Conservation (phyloP, 2,113 vertebrate genomes). For the Lanius collurio region DNA sequence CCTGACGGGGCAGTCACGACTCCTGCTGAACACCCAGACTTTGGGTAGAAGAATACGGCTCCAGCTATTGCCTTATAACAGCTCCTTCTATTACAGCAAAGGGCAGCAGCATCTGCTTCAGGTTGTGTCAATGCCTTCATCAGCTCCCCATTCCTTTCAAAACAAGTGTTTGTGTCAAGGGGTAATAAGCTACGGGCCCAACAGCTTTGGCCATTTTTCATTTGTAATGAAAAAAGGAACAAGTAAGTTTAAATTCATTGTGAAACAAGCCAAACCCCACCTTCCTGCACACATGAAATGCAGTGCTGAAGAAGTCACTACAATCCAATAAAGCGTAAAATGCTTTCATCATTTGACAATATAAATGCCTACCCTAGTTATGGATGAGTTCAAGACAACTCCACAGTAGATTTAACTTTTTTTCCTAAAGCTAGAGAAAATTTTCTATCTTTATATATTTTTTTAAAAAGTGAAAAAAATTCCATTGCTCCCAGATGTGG, state of each 20-base stretch:
- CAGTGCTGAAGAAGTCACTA: not conserved
- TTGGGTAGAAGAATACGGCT: not conserved
- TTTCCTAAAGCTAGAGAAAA: not conserved
- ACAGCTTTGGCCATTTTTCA: not conserved
- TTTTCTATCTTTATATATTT: not conserved
- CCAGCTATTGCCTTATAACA: not conserved
- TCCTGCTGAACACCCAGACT: not conserved
- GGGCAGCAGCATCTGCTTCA: not conserved
- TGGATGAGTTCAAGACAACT: not conserved
- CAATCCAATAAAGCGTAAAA: not conserved
- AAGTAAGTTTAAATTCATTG: not conserved
- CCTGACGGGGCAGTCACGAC: rapidly evolving
- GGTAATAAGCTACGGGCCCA: not conserved
- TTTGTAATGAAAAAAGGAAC: not conserved
- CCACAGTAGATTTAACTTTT: not conserved
- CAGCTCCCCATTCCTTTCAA: not conserved
- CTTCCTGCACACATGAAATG: not conserved
- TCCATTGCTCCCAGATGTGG: not conserved
- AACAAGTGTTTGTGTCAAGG: not conserved
- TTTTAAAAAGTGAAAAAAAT: not conserved
- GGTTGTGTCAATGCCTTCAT: not conserved
- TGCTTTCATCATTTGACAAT: not conserved
- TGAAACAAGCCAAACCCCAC: not conserved
- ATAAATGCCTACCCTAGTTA: not conserved
- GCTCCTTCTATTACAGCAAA: not conserved